These are phyloP conservation scores for Bradypus variegatus DNA, from an alignment of 2,797 vertebrate species.

Conservation along the genomic window DNA sequence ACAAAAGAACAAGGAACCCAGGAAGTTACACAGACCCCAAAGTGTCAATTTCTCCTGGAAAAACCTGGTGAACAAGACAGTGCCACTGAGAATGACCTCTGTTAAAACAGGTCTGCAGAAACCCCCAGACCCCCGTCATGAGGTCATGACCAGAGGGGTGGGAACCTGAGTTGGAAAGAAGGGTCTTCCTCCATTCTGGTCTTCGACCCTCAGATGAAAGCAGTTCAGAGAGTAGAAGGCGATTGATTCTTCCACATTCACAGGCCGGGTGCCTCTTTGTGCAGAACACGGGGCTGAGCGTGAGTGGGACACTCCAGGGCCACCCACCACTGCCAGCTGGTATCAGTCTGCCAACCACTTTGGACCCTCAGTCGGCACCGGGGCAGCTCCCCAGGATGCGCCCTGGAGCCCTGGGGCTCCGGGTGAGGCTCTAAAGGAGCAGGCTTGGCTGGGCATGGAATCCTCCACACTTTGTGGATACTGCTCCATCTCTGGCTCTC, in stretches of 20 bases:
- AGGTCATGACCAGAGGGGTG: no score
- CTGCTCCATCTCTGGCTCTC: neutral
- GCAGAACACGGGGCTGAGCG: no score
- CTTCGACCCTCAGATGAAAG: no score
- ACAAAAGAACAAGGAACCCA: neutral
- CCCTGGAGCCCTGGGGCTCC: neutral
- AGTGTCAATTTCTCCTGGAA: neutral
- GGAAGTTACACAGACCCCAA: neutral
- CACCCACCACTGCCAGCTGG: neutral
- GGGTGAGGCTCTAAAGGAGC: neutral
- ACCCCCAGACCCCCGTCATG: no score
- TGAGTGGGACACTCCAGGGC: neutral
- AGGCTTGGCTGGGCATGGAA: neutral
- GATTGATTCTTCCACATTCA: no score
- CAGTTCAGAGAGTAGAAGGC: no score
- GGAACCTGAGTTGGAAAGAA: no score
- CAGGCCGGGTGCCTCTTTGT: no score
- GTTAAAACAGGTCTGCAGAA: no score
- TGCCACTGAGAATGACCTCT: neutral
- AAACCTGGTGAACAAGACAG: neutral
- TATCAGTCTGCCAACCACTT: neutral
- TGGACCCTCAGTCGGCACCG: neutral
- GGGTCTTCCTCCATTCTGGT: no score
- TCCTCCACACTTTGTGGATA: neutral
- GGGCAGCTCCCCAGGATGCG: neutral